Evolutionary conservation across 2,888 invertebrate genomes (phyloP).

Genomic region (Lasiommata megera): DNA sequence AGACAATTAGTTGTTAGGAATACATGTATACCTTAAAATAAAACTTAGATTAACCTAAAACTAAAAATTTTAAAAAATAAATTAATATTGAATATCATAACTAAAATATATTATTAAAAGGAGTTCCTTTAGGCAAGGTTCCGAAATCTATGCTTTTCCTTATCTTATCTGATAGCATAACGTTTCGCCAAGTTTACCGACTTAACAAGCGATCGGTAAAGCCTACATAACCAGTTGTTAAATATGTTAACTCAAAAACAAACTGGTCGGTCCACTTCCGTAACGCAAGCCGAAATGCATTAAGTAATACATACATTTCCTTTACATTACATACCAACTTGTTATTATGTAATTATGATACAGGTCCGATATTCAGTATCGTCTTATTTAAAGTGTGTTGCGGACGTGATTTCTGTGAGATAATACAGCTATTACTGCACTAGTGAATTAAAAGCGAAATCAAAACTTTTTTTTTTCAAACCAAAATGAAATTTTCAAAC

Average conservation of each 20-base stretch:
- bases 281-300: slow-evolving; percentile 24
- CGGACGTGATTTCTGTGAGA: slow-evolving; percentile 13
- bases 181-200: neutral
- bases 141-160: no score
- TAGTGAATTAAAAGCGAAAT: neutral
- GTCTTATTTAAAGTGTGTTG: slow-evolving; percentile 8
- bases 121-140: no score
- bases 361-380: slow-evolving; percentile 16
- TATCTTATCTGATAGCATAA: neutral
- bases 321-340: slow-evolving; percentile 19
- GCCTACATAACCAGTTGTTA: slow-evolving; percentile 2
- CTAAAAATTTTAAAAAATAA: no score
- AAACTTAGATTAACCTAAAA: no score
- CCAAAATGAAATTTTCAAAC: no score
- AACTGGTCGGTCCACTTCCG: slow-evolving; percentile 18
- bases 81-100: no score
- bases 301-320: slow-evolving; percentile 23
- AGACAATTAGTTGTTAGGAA: no score
- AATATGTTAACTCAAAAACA: neutral
- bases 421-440: neutral
- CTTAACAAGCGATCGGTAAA: neutral
- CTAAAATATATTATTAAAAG: no score
- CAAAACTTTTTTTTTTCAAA: no score
- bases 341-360: slow-evolving; percentile 22
- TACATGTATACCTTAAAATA: no score